These are phyloP conservation scores for Zaprionus davidi DNA, from an alignment of 1,140 invertebrate genomes.

Conservation along the genomic window DNA sequence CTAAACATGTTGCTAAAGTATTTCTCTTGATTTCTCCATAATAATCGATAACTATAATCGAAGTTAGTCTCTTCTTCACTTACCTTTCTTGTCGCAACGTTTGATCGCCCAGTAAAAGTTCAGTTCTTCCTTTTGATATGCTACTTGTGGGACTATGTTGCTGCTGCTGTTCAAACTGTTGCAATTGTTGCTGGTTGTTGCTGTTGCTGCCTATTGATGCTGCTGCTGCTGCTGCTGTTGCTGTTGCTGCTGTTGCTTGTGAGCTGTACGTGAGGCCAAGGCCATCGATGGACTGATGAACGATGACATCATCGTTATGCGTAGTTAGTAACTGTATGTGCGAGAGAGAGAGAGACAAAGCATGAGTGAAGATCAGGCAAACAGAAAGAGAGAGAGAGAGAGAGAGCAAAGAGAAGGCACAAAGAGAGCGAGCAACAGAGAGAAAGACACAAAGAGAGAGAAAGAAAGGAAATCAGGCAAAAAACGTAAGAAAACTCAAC, in stretches of 20 bases:
- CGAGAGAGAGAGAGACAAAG: neutral
- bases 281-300: conserved; percentile 72
- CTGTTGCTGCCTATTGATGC: conserved; percentile 35
- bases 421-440: neutral
- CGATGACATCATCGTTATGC: conserved; percentile 71
- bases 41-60: too few relatives aligned
- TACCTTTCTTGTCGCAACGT: conserved; percentile 76
- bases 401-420: neutral
- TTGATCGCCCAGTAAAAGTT: conserved; percentile 83
- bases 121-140: conserved; percentile 85
- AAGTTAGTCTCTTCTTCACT: conserved; percentile 24
- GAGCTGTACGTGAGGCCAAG: conserved; percentile 28
- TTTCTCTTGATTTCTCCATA: too few relatives aligned
- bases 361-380: neutral
- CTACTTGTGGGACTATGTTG: conserved; percentile 81
- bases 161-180: conserved; percentile 39
- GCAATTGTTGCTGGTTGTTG: conserved; percentile 51
- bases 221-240: conserved; percentile 35
- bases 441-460: neutral
- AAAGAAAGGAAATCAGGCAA: neutral
- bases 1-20: too few relatives aligned
- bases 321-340: conserved; percentile 76
- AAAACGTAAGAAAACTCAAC: neutral
- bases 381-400: neutral
- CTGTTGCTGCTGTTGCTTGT: conserved; percentile 34